Conservation (phyloP, 2,797 vertebrate genomes). For the Saxicola maurus region DNA sequence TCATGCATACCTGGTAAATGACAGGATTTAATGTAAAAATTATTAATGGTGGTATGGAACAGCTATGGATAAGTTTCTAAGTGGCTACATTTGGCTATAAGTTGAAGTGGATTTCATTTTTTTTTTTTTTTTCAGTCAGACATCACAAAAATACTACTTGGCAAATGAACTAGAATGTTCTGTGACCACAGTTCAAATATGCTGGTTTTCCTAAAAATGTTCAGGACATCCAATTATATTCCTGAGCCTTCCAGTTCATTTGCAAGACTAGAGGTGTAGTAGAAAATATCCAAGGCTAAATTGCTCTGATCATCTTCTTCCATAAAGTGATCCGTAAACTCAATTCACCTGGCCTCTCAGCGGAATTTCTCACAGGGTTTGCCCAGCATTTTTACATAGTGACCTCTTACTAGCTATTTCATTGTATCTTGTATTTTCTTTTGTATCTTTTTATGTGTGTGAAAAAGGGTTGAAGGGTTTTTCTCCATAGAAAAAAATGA, state of each 20-base stretch:
- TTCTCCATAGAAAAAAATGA: neutral
- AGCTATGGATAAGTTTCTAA: neutral
- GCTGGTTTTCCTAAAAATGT: neutral
- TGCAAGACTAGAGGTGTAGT: neutral
- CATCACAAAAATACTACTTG: neutral
- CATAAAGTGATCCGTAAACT: neutral
- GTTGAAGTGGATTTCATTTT: neutral
- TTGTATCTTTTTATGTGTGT: neutral
- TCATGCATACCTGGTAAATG: constrained; percentile 30
- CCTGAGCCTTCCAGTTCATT: neutral
- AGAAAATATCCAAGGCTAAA: neutral
- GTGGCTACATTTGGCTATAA: neutral
- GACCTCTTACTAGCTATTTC: neutral
- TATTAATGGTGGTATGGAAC: constrained; percentile 16
- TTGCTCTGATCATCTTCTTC: neutral
- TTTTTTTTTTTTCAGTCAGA: neutral
- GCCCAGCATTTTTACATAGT: neutral
- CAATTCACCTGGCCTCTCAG: neutral
- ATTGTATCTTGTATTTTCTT: neutral
- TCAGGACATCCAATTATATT: neutral
- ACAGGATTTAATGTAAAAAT: constrained; percentile 35
- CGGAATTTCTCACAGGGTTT: neutral
- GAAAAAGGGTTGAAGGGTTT: fast-evolving
- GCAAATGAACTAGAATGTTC: neutral
- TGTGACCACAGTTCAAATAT: neutral